A percentile compares a stretch with the other conserved stretches of the same genome.
Evolutionary conservation across 2,797 vertebrate species (phyloP).

Genomic region (Poeciliopsis turneri): DNA sequence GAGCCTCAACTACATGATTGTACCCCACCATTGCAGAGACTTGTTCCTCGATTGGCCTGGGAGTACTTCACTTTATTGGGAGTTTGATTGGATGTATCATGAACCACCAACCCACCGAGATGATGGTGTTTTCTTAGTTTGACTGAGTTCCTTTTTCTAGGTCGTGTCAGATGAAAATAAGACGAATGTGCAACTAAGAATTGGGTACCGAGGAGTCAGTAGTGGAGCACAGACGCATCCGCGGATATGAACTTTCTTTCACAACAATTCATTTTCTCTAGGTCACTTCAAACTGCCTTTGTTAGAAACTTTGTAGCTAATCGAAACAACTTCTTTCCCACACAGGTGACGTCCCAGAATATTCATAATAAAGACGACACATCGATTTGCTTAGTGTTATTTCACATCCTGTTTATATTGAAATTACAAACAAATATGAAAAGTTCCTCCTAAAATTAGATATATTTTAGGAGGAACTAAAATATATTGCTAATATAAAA

Average conservation of each 20-base stretch:
- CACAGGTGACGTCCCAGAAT: background rate
- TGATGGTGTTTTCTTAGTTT: constrained; percentile 42
- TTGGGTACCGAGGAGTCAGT: background rate
- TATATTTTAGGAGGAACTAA: too few relatives aligned
- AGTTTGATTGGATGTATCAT: constrained; percentile 69
- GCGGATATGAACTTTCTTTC: background rate
- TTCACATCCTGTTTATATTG: background rate
- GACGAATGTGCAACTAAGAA: constrained; percentile 39
- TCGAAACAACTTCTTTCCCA: background rate
- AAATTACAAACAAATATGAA: background rate
- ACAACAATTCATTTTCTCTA: background rate
- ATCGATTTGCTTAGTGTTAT: background rate
- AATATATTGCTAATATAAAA: background rate
- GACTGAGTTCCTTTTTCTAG: constrained; percentile 62
- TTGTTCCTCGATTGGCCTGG: constrained; percentile 55
- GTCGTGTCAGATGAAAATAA: constrained; percentile 51
- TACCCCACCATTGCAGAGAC: constrained; percentile 51
- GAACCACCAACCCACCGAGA: constrained; percentile 21
- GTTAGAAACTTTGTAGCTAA: background rate
- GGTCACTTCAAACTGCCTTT: background rate
- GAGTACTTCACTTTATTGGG: constrained; percentile 70
- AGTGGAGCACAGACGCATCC: background rate
- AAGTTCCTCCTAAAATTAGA: background rate
- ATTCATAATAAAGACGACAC: background rate
- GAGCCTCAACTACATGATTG: constrained; percentile 64